A percentile compares a stretch with the other conserved stretches of the same genome.
Evolutionary conservation across 1,140 invertebrate species (phyloP).

Genomic region (Euwallacea similis): DNA sequence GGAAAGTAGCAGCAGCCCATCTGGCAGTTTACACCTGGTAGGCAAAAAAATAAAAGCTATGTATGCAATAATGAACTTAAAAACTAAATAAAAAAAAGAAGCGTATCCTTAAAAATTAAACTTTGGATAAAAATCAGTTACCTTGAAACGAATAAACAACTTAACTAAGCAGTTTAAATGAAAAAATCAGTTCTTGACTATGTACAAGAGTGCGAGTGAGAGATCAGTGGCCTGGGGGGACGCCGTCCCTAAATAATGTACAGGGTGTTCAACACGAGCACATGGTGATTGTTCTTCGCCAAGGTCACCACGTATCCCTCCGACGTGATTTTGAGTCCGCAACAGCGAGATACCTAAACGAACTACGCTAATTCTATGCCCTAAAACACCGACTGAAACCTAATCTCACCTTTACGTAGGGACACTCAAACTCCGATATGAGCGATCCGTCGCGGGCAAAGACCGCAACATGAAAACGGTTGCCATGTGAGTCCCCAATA

Average conservation of each 20-base stretch:
- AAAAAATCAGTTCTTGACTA: slow-evolving; percentile 52
- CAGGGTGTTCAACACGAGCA: slow-evolving; percentile 92
- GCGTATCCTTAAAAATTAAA: slow-evolving; percentile 40
- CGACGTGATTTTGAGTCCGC: slow-evolving; percentile 93
- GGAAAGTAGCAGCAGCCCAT: not conserved
- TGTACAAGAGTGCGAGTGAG: slow-evolving; percentile 45
- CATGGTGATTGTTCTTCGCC: slow-evolving; percentile 98
- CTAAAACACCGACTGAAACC: not conserved
- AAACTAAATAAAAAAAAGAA: slow-evolving; percentile 40
- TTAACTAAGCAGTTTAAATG: slow-evolving; percentile 42
- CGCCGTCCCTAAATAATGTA: slow-evolving; percentile 74
- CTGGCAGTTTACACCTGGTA: slow-evolving; percentile 17
- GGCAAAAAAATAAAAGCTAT: slow-evolving; percentile 27
- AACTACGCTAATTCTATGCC: slow-evolving; percentile 27
- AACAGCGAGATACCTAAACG: slow-evolving; percentile 92
- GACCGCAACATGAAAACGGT: slow-evolving; percentile 94
- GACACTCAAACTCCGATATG: slow-evolving; percentile 93
- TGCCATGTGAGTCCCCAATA: slow-evolving; percentile 96
- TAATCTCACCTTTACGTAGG: slow-evolving; percentile 82
- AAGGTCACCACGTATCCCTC: slow-evolving; percentile 96
- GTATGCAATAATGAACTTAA: slow-evolving; percentile 34
- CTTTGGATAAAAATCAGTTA: slow-evolving; percentile 41
- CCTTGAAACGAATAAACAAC: slow-evolving; percentile 43
- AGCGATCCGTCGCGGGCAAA: slow-evolving; percentile 85
- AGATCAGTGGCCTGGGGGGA: slow-evolving; percentile 45